Percentiles rank a stretch among this genome's conserved stretches.
phyloP scores from a whole-genome alignment of 2,113 vertebrate species.

The Lagopus leucura region DNA sequence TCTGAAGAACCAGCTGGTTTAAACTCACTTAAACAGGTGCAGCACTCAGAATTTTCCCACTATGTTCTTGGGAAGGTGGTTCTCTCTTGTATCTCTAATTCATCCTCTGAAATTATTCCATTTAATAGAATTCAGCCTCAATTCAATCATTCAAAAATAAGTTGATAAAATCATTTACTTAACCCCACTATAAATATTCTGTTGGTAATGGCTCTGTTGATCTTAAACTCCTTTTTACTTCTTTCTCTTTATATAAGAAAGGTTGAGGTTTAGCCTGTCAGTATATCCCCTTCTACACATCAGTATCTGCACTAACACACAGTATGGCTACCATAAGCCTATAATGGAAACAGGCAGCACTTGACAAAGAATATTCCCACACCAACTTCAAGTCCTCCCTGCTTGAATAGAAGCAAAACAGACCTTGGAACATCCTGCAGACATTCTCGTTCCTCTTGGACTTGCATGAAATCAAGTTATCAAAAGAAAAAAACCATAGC shows the following conservation, averaged over 20 bases:
- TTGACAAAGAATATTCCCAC: background rate
- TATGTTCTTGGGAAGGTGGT: conserved; percentile 38
- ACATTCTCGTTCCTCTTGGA: background rate
- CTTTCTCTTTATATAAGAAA: background rate
- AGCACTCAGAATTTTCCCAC: conserved; percentile 43
- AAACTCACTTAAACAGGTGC: conserved; percentile 45
- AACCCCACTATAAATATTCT: background rate
- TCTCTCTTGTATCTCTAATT: conserved; percentile 31
- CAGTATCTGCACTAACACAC: background rate
- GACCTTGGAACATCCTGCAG: background rate
- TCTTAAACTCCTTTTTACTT: background rate
- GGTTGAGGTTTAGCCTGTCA: background rate
- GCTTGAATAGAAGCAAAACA: background rate
- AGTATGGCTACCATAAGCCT: background rate
- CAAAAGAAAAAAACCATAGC: background rate
- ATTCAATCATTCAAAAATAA: conserved; percentile 25
- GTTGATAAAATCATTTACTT: background rate
- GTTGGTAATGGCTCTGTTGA: background rate
- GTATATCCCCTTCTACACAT: background rate
- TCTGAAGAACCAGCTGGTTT: conserved; percentile 21
- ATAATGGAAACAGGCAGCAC: background rate
- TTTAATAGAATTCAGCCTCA: background rate
- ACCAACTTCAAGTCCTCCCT: background rate
- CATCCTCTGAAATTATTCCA: background rate
- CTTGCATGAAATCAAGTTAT: background rate